phyloP scores from a whole-genome alignment of 64 coral and sea anemone genomes.

The Platygyra sinensis region DNA sequence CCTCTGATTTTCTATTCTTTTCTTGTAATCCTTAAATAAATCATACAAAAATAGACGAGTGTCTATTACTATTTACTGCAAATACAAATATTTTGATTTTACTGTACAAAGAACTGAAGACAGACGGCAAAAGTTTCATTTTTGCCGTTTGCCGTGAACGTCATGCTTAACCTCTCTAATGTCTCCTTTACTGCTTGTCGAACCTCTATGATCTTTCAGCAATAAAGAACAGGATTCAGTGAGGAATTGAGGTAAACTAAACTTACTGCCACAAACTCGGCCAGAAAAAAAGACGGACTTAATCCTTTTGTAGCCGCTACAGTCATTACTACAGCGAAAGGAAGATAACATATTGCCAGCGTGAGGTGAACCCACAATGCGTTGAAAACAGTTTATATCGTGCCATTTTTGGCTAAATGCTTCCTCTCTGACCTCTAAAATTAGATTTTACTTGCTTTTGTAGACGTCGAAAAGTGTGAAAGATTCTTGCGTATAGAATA shows the following conservation, averaged over 20 bases:
- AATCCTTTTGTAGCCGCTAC: neutral
- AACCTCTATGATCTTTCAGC: constrained; percentile 19
- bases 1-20: too few relatives aligned
- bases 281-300: neutral
- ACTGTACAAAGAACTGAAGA: too few relatives aligned
- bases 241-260: neutral
- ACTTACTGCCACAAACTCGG: neutral
- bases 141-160: too few relatives aligned
- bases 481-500: neutral
- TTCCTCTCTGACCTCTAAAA: neutral
- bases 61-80: too few relatives aligned
- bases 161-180: too few relatives aligned
- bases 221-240: neutral
- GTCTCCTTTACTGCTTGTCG: constrained; percentile 4
- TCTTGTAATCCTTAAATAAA: too few relatives aligned
- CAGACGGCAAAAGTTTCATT: too few relatives aligned
- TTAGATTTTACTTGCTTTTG: neutral
- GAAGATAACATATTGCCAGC: too few relatives aligned
- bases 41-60: too few relatives aligned
- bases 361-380: neutral
- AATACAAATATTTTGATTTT: too few relatives aligned
- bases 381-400: neutral
- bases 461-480: neutral
- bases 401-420: neutral
- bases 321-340: too few relatives aligned